Conservation (phyloP, 1,140 invertebrate species). For the Nixonia krombeini region DNA sequence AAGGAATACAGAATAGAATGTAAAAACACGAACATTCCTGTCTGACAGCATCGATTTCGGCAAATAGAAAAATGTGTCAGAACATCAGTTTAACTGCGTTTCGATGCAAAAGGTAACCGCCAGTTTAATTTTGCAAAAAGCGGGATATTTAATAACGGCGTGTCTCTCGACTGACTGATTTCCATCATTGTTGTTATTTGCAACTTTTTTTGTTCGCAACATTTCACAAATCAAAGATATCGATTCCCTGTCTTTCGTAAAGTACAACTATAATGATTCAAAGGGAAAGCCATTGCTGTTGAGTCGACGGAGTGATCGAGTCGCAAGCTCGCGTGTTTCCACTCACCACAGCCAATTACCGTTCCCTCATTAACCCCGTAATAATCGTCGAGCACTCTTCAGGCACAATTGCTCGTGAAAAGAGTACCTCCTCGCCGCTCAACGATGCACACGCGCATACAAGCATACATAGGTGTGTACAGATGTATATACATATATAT, state of each 20-base stretch:
- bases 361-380: slow-evolving; percentile 63
- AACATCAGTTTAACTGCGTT: too few relatives aligned
- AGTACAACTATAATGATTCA: slow-evolving; percentile 15
- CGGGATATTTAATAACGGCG: too few relatives aligned
- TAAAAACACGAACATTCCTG: too few relatives aligned
- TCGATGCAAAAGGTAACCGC: too few relatives aligned
- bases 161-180: too few relatives aligned
- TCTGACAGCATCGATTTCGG: too few relatives aligned
- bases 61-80: too few relatives aligned
- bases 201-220: slow-evolving; percentile 5
- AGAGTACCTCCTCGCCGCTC: slow-evolving; percentile 23
- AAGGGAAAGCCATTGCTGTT: neutral
- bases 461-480: slow-evolving; percentile 22
- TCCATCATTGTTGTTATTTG: neutral
- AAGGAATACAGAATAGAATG: neutral
- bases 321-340: slow-evolving; percentile 42
- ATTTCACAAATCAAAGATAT: slow-evolving; percentile 26
- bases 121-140: too few relatives aligned
- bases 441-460: slow-evolving; percentile 2
- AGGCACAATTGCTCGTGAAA: slow-evolving; percentile 56
- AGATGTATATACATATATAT: too few relatives aligned
- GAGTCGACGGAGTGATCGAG: slow-evolving; percentile 27
- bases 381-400: slow-evolving; percentile 58
- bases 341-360: slow-evolving; percentile 62
- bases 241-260: slow-evolving; percentile 1